phyloP scores from a whole-genome alignment of 2,888 invertebrate genomes.

The Tenthredo mesomela region DNA sequence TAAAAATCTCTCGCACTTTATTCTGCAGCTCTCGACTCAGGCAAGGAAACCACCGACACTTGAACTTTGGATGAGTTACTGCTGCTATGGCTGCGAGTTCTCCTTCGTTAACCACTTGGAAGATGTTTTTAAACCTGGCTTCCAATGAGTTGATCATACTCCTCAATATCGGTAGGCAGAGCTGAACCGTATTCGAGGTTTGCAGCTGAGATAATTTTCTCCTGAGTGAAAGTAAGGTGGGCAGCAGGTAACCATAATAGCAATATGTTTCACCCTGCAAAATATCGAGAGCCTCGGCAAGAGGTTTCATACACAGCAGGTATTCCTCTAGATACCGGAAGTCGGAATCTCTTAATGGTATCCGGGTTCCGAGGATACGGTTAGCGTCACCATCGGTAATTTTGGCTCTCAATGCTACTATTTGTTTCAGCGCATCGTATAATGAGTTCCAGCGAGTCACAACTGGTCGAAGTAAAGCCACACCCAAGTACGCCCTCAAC shows the following conservation, averaged over 20 bases:
- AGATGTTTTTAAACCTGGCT: slow-evolving; percentile 35
- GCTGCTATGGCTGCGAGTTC: slow-evolving; percentile 41
- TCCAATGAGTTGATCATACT: not conserved
- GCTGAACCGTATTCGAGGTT: not conserved
- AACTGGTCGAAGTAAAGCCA: slow-evolving; percentile 31
- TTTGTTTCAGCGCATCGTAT: slow-evolving; percentile 42
- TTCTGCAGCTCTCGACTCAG: not conserved
- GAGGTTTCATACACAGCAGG: slow-evolving; percentile 29
- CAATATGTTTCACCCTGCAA: slow-evolving; percentile 52
- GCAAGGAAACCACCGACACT: slow-evolving; percentile 31
- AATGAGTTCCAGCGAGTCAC: slow-evolving; percentile 48
- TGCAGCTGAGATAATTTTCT: slow-evolving; percentile 37
- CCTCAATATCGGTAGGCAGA: not conserved
- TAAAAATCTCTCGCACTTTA: not conserved
- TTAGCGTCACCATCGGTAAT: not conserved
- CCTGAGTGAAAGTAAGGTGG: slow-evolving; percentile 31
- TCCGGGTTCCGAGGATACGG: not conserved
- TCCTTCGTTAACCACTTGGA: slow-evolving; percentile 38
- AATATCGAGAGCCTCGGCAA: slow-evolving; percentile 52
- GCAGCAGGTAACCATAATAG: slow-evolving; percentile 52
- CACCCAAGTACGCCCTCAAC: slow-evolving; percentile 9
- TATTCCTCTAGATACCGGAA: slow-evolving; percentile 50
- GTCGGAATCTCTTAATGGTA: slow-evolving; percentile 24
- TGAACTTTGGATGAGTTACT: slow-evolving; percentile 50
- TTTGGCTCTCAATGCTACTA: slow-evolving; percentile 30